Conservation (phyloP, 1,140 invertebrate species). For the Aphelenchoides fujianensis region DNA sequence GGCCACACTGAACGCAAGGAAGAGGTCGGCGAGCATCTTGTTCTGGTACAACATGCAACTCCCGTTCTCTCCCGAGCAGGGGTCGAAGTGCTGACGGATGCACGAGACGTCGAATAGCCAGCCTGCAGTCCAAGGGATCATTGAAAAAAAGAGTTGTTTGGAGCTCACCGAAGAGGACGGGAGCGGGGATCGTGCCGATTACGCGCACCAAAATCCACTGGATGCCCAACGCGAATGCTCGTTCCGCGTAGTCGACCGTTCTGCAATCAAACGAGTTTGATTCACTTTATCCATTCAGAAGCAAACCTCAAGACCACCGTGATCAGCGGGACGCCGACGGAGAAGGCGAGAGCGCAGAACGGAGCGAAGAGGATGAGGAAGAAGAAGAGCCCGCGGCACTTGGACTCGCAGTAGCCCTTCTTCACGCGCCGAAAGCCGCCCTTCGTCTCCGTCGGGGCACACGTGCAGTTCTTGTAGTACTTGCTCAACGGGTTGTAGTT, state of each 20-base stretch:
- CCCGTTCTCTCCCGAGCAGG: conserved; percentile 54
- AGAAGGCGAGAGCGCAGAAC: conserved; percentile 61
- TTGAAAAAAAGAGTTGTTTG: no score
- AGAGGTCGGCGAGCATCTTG: conserved; percentile 58
- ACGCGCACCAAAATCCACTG: conserved; percentile 61
- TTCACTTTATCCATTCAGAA: no score
- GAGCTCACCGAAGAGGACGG: no score
- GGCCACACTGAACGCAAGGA: conserved; percentile 55
- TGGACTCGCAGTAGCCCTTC: conserved; percentile 60
- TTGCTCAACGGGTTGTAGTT: conserved; percentile 46
- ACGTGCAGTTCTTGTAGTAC: conserved; percentile 55
- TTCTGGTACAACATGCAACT: conserved; percentile 60
- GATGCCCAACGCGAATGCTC: conserved; percentile 60
- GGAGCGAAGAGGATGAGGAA: conserved; percentile 59
- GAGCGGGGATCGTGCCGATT: conserved; percentile 60
- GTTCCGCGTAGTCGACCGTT: conserved; percentile 60
- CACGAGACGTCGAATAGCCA: conserved; percentile 63
- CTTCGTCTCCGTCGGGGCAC: conserved; percentile 52
- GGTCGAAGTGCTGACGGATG: conserved; percentile 56
- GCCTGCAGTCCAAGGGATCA: conserved; percentile 53
- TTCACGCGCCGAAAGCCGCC: conserved; percentile 50
- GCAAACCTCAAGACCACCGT: conserved; percentile 59
- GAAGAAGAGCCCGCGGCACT: conserved; percentile 55
- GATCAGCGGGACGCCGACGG: conserved; percentile 60
- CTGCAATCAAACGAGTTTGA: no score